Conservation (phyloP, 2,888 invertebrate genomes). For the Ophion ventricosus region DNA sequence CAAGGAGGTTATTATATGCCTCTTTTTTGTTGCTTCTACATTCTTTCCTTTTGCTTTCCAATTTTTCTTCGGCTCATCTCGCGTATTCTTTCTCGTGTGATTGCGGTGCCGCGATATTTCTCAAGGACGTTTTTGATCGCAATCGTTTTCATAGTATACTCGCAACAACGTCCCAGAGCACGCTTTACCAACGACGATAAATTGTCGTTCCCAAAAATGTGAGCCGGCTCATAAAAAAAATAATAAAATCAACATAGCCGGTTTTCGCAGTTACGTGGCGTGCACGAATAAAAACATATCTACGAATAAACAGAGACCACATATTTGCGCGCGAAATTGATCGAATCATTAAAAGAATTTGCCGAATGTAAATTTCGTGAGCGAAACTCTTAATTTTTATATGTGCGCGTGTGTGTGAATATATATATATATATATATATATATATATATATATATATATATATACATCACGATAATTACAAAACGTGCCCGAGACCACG, state of each 20-base stretch:
- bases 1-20: background rate
- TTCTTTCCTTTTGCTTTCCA: background rate
- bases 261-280: background rate
- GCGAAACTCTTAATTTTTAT: background rate
- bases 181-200: background rate
- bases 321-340: background rate
- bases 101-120: slow-evolving; percentile 5
- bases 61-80: slow-evolving; percentile 21
- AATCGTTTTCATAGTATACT: background rate
- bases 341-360: background rate
- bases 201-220: background rate
- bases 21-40: slow-evolving; percentile 4
- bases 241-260: background rate
- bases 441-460: slow-evolving; percentile 1
- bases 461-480: slow-evolving; percentile 15
- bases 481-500: slow-evolving; percentile 56
- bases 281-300: background rate
- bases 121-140: background rate
- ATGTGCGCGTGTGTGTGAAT: too few relatives aligned
- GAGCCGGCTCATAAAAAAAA: background rate
- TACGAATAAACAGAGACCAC: background rate
- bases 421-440: background rate
- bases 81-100: background rate
- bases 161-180: background rate
- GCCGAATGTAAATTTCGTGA: background rate